phyloP scores from a whole-genome alignment of 2,797 vertebrate species.

The Urocyon cinereoargenteus region DNA sequence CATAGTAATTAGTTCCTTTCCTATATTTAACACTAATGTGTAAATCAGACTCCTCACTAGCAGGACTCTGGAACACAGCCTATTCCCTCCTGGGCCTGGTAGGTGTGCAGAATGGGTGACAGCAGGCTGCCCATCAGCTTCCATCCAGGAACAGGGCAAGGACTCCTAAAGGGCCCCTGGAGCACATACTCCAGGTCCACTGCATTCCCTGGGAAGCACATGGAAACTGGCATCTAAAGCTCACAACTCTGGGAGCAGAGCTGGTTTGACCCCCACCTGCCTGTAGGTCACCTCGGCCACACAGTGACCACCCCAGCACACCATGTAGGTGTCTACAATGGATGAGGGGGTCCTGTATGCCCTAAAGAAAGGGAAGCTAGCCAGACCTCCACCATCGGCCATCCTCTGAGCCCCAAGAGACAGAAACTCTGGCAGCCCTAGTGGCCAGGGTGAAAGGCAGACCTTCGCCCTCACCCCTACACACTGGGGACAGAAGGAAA shows the following conservation, averaged over 20 bases:
- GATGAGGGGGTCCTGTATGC: not conserved
- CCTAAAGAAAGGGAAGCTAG: not conserved
- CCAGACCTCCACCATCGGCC: not conserved
- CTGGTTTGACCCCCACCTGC: not conserved
- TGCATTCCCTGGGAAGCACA: accelerated
- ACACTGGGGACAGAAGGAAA: not conserved
- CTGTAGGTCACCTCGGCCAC: not conserved
- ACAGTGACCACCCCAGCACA: not conserved
- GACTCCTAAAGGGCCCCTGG: no score
- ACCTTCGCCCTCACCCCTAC: not conserved
- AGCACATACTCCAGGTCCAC: not conserved
- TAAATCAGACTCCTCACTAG: not conserved
- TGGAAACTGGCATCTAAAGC: not conserved
- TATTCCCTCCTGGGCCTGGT: not conserved
- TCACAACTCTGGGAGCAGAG: not conserved
- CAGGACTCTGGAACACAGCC: not conserved
- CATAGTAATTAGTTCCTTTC: not conserved
- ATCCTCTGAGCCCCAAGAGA: not conserved
- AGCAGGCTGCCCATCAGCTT: not conserved
- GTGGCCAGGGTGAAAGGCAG: not conserved
- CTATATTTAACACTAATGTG: not conserved
- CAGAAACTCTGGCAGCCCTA: not conserved
- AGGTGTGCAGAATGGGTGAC: not conserved
- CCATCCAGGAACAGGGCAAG: not conserved
- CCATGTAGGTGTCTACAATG: not conserved